A percentile compares a stretch with the other conserved stretches of the same genome.
Conservation (phyloP, 2,113 vertebrate genomes). For the Lucifuga dentata region DNA sequence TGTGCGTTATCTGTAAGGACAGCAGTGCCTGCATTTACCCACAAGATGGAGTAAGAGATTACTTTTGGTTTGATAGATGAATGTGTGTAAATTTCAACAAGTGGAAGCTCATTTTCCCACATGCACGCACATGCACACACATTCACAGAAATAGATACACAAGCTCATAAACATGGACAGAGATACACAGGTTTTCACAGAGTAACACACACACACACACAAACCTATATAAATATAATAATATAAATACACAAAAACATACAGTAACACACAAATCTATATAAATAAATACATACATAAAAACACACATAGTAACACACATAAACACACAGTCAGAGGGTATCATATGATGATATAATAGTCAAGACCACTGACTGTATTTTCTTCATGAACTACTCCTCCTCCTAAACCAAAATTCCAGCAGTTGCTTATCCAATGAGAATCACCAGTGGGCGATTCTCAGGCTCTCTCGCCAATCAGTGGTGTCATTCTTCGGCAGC, state of each 20-base stretch:
- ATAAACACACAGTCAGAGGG: background rate
- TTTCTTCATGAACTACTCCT: constrained; percentile 45
- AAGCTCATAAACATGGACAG: too few species aligned
- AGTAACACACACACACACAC: background rate
- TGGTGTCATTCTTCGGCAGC: too few species aligned
- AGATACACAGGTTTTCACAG: too few species aligned
- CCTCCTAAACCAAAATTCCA: constrained; percentile 29
- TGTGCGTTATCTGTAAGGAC: background rate
- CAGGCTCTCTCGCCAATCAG: too few species aligned
- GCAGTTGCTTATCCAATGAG: constrained; percentile 48
- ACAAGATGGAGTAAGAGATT: constrained; percentile 62
- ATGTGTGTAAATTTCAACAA: background rate
- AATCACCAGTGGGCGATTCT: background rate
- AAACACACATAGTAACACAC: background rate
- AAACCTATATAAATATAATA: background rate
- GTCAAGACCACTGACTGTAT: background rate
- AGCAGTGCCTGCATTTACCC: constrained; percentile 28
- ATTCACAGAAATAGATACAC: background rate
- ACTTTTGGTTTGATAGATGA: background rate
- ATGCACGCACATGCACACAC: too few species aligned
- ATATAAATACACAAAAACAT: background rate
- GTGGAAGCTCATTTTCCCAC: too few species aligned
- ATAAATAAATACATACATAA: background rate
- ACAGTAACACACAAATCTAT: background rate
- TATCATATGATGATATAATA: constrained; percentile 17